phyloP scores from a whole-genome alignment of 2,888 invertebrate species.

The Xestia sexstrigata region DNA sequence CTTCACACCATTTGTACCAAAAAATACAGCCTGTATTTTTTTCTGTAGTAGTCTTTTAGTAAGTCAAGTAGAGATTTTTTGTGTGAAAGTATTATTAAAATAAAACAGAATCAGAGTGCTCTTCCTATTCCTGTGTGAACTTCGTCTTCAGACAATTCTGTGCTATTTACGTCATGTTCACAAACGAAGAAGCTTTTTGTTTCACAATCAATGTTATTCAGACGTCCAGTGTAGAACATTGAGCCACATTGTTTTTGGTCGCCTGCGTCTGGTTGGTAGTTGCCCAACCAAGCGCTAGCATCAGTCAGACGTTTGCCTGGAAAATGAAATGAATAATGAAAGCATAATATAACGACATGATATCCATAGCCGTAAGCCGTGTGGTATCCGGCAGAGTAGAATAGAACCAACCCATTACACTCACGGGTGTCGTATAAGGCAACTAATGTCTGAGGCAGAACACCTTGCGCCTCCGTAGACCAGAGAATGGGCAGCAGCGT shows the following conservation, averaged over 20 bases:
- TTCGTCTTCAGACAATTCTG: neutral
- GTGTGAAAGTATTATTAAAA: neutral
- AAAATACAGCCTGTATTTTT: neutral
- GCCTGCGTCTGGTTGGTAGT: neutral
- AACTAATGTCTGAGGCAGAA: too few relatives aligned
- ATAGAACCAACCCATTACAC: too few relatives aligned
- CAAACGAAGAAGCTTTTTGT: slow-evolving; percentile 75
- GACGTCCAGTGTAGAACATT: slow-evolving; percentile 79
- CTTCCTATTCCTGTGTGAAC: neutral
- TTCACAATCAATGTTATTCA: slow-evolving; percentile 78
- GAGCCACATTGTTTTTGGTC: slow-evolving; percentile 76
- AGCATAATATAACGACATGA: neutral
- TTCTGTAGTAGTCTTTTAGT: neutral
- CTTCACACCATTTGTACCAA: neutral
- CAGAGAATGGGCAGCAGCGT: too few relatives aligned
- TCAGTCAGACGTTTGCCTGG: slow-evolving; percentile 5
- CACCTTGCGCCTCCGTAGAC: too few relatives aligned
- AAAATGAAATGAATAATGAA: neutral
- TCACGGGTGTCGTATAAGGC: too few relatives aligned
- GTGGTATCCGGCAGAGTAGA: too few relatives aligned
- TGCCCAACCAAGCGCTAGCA: slow-evolving; percentile 6
- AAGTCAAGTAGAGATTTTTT: neutral
- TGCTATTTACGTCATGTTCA: slow-evolving; percentile 38
- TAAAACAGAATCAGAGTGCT: neutral
- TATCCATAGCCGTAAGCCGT: too few relatives aligned